Evolutionary conservation across 2,113 vertebrate species (phyloP).

Genomic region (Rhynchopsitta pachyrhyncha): DNA sequence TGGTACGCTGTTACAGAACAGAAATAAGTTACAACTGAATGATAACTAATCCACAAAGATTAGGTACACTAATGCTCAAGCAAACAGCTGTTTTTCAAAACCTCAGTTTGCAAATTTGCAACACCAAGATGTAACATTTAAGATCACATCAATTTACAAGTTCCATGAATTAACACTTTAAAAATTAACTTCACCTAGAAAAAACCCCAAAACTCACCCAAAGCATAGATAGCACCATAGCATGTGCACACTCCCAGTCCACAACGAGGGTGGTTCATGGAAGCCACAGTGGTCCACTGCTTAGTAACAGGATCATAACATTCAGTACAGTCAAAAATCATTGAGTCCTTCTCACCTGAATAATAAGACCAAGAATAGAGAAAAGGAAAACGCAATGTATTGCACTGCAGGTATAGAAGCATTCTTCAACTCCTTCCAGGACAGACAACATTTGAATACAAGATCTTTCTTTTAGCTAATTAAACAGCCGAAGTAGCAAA

Average conservation of each 20-base stretch:
- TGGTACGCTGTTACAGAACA: neutral
- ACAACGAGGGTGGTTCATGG: conserved; percentile 92
- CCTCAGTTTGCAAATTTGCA: neutral
- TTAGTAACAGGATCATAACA: conserved; percentile 95
- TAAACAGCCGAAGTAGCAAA: neutral
- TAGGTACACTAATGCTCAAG: neutral
- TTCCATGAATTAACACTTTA: neutral
- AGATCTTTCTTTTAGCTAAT: neutral
- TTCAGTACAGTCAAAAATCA: conserved; percentile 98
- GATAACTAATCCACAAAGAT: neutral
- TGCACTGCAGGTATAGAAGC: neutral
- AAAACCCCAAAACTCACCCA: conserved; percentile 78
- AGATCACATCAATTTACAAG: neutral
- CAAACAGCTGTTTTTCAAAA: neutral
- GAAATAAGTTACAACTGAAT: neutral
- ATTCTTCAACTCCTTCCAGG: neutral
- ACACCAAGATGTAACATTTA: neutral
- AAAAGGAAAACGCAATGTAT: neutral
- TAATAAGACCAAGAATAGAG: conserved; percentile 7
- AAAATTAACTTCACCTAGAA: conserved; percentile 59
- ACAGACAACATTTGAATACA: neutral
- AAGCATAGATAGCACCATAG: conserved; percentile 92
- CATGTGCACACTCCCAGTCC: conserved; percentile 92
- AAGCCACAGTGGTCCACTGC: conserved; percentile 93
- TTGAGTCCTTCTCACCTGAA: conserved; percentile 92